A percentile compares a stretch with the other conserved stretches of the same genome.
Conservation (phyloP, 2,113 vertebrate genomes). For the Cathartes aura region DNA sequence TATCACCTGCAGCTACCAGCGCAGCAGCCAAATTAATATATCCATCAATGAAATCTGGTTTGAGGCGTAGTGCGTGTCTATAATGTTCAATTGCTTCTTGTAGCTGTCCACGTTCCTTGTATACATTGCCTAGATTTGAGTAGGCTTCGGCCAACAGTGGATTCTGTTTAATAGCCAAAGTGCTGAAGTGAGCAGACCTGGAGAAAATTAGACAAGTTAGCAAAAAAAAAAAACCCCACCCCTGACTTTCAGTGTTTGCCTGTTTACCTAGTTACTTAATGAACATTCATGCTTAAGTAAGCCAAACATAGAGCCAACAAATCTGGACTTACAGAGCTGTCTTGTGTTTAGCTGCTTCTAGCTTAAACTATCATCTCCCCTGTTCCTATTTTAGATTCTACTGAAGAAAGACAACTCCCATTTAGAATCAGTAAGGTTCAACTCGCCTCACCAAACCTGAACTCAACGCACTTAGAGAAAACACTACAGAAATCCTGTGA, state of each 20-base stretch:
- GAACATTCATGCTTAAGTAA: not conserved
- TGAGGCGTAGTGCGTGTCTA: constrained; percentile 93
- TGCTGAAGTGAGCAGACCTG: constrained; percentile 99
- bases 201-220: constrained; percentile 17
- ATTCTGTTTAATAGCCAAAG: constrained; percentile 98
- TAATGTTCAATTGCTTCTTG: constrained; percentile 99
- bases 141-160: constrained; percentile 98
- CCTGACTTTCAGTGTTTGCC: not conserved
- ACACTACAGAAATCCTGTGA: not conserved
- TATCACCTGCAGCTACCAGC: constrained; percentile 96
- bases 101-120: constrained; percentile 97
- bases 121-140: constrained; percentile 97
- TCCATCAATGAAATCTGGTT: constrained; percentile 98
- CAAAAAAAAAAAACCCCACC: not conserved
- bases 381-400: not conserved
- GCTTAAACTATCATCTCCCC: not conserved
- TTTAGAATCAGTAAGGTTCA: not conserved
- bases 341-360: not conserved
- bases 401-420: not conserved
- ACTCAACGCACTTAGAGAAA: not conserved
- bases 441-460: not conserved
- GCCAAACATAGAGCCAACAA: not conserved
- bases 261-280: not conserved
- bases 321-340: not conserved
- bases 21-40: constrained; percentile 98